These are phyloP conservation scores for Capromys pilorides DNA, from an alignment of 2,797 vertebrate genomes.

Conservation along the genomic window DNA sequence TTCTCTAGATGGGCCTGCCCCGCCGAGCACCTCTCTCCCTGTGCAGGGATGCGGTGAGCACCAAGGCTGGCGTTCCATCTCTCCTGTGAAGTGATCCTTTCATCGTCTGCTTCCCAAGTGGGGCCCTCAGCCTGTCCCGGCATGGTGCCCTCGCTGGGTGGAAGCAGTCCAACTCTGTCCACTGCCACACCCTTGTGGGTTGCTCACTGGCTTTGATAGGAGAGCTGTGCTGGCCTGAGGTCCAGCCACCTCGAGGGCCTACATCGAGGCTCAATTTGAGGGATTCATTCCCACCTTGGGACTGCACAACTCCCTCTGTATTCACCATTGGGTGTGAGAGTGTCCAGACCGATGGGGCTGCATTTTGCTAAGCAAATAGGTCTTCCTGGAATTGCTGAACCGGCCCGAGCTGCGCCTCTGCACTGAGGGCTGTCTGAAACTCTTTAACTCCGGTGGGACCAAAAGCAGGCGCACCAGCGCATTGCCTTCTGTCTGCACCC, in stretches of 20 bases:
- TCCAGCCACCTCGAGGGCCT: background rate
- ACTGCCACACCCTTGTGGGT: accelerated
- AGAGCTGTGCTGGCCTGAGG: background rate
- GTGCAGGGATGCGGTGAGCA: too few relatives aligned
- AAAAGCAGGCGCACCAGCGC: background rate
- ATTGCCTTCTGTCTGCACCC: background rate
- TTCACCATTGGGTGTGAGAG: background rate
- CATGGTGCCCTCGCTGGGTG: background rate
- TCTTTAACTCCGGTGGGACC: background rate
- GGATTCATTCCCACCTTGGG: accelerated
- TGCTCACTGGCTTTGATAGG: accelerated
- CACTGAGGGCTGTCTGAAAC: background rate
- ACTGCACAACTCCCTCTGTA: accelerated
- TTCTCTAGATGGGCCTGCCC: background rate
- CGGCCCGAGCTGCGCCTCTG: background rate
- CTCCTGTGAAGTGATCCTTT: accelerated
- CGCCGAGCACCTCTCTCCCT: background rate
- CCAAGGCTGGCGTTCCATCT: background rate
- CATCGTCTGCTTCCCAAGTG: background rate
- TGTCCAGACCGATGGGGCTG: background rate
- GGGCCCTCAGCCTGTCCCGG: background rate
- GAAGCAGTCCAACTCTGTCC: background rate
- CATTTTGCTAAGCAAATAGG: background rate
- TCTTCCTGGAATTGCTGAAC: background rate
- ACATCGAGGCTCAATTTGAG: accelerated